Evolutionary conservation across 2,113 vertebrate genomes (phyloP).

Genomic region (Toxotes jaculatrix): DNA sequence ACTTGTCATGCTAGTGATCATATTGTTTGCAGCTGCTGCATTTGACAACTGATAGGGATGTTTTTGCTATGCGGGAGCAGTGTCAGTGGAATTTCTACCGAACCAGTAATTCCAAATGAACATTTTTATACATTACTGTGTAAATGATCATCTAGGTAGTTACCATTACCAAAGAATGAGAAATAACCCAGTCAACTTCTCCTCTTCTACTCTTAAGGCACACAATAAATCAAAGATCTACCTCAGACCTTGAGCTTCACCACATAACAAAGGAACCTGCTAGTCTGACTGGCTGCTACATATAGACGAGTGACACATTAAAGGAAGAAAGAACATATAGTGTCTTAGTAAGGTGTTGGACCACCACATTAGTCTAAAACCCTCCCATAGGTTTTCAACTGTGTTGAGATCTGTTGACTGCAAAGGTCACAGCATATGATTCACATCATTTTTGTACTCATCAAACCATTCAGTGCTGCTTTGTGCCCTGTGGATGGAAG

Average conservation of each 20-base stretch:
- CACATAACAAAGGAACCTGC: slow-evolving; percentile 31
- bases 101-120: neutral
- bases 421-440: too few species aligned
- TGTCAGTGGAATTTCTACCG: slow-evolving; percentile 14
- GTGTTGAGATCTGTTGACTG: too few species aligned
- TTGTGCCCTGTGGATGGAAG: too few species aligned
- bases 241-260: neutral
- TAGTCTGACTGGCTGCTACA: too few species aligned
- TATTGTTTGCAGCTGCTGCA: neutral
- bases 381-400: too few species aligned
- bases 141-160: neutral
- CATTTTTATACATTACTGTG: neutral
- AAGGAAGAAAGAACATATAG: too few species aligned
- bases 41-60: neutral
- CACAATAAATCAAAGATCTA: slow-evolving; percentile 10
- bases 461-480: too few species aligned
- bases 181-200: slow-evolving; percentile 1
- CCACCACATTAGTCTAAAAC: too few species aligned
- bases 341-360: too few species aligned
- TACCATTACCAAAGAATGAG: neutral
- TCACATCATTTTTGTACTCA: too few species aligned
- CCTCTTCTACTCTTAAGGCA: neutral
- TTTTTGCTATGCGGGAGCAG: neutral
- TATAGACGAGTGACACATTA: too few species aligned
- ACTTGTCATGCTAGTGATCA: slow-evolving; percentile 1